Evolutionary conservation across 92 coral and sea anemone genomes (phyloP), one percentile per base, ranked within the genome.

Genomic region (Epizoanthus scotinus): DNA sequence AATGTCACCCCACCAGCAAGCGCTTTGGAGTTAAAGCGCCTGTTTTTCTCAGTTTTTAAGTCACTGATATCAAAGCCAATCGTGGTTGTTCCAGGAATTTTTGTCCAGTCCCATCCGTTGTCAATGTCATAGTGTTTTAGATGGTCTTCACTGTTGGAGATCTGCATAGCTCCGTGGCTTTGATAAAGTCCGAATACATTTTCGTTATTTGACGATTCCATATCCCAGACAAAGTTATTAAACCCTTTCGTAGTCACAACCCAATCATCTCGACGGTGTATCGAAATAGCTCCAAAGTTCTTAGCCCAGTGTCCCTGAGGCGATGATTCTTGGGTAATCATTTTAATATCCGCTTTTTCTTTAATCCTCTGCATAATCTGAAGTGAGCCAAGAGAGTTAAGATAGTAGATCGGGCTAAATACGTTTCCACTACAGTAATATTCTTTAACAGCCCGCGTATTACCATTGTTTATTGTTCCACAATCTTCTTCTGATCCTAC

Each of bases 241-340:
- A 90, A 82, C 12, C 93, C 93, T 68, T 90, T 90, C 6, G 78
- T 88, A 27, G 78, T 67, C 14, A 90, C 27, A n/a, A n/a, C n/a
- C n/a, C n/a, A n/a, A n/a, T n/a, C n/a, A n/a, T n/a, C n/a, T n/a
- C n/a, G n/a, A n/a, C n/a, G n/a, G n/a, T n/a, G n/a, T n/a, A n/a
- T n/a, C n/a, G n/a, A n/a, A n/a, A n/a, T n/a, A n/a, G n/a, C n/a
- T n/a, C n/a, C n/a, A n/a, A n/a, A n/a, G n/a, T n/a, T n/a, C n/a
- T n/a, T n/a, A n/a, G n/a, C n/a, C 93, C 93, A 90, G 78, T 83
- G 84, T 34, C 93, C 91, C 14, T 24, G 28, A 22, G 93, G 93
- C 5, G 91, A 80, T 9, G 20, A n/a, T 61, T 87, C 94, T 2
- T 79, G 61, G 13, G 14, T 38, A 10, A 63, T 55, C 6, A 34